Percentiles rank a stretch among this genome's conserved stretches.
phyloP scores from a whole-genome alignment of 2,888 invertebrate species.

The Osmoderma eremita region DNA sequence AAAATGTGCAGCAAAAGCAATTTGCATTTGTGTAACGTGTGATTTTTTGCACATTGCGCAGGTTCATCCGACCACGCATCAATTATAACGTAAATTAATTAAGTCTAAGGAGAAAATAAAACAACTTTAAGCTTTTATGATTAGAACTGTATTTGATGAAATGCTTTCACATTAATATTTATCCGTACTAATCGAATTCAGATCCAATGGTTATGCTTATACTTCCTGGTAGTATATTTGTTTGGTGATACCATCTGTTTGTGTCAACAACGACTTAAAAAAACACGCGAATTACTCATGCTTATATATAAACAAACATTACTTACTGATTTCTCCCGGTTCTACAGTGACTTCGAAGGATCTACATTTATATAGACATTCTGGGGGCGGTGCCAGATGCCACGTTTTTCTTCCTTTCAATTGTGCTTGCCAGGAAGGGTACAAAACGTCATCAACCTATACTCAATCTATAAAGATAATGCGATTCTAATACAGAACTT shows the following conservation, averaged over 20 bases:
- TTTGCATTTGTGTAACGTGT: conserved; percentile 10
- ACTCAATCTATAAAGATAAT: conserved; percentile 8
- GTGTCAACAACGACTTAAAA: conserved; percentile 90
- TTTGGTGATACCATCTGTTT: conserved; percentile 96
- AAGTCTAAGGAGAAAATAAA: too few species aligned
- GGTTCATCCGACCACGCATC: too few species aligned
- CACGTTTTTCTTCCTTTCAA: conserved; percentile 88
- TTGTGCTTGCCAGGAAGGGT: conserved; percentile 98
- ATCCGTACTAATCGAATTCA: conserved; percentile 81
- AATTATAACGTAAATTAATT: too few species aligned
- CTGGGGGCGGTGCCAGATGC: conserved; percentile 91
- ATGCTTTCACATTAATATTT: background rate
- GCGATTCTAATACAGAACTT: conserved; percentile 56
- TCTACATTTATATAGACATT: conserved; percentile 84
- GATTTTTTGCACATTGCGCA: background rate
- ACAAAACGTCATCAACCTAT: conserved; percentile 91
- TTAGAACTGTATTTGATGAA: too few species aligned
- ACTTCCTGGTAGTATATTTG: conserved; percentile 84
- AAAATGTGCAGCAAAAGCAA: too few species aligned
- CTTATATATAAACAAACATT: conserved; percentile 1
- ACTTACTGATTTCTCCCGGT: conserved; percentile 91
- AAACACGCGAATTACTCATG: conserved; percentile 14
- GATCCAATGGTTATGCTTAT: conserved; percentile 97
- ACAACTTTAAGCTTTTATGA: too few species aligned
- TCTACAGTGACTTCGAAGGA: conserved; percentile 77